Evolutionary conservation across 2,888 invertebrate genomes (phyloP), one percentile per base, ranked within the genome.

Genomic region (Heliconius ethilla): DNA sequence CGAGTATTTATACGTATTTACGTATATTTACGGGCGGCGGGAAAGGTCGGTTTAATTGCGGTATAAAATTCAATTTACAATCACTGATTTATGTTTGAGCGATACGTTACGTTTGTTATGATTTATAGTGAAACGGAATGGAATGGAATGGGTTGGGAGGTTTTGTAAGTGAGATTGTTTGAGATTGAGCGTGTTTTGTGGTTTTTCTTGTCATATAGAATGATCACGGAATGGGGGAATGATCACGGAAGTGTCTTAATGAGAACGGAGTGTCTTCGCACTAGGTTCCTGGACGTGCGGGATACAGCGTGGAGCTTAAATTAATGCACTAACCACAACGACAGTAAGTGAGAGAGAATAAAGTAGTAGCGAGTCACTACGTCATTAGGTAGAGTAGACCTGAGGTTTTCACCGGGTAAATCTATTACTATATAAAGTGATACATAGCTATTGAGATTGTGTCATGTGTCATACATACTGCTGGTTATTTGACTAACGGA

Each of bases 61-160:
- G 91, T 91, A 94, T 94, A 93, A 94, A 94, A 92, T 92, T 91
- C 89, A 94, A 93, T 94, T 94, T 94, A 94, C 90, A 88, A 88
- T 88, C 89, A 83, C 85, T 92, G 92, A 93, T 93, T 92, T 92
- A 92, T 85, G 87, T 45, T 62, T 79, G 83, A 82, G 81, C 82
- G 86, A 85, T 86, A 84, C 84, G 86, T 87, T 88, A 89, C 86
- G 85, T 83, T 82, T 83, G 85, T 87, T 81, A 83, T 82, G 82
- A 82, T 80, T 79, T 87, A 85, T 85, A 82, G 77, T 59, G 81
- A 83, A 83, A 80, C 82, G 82, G 81, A 76, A 81, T 82, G 80
- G 76, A 83, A 80, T 83, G 82, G 82, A 76, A 81, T 82, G 80
- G 76, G 66, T 69, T 67, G 45, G 78, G 78, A 75, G 67, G 69